These are phyloP conservation scores for Falco cherrug DNA, from an alignment of 2,797 vertebrate species.

Conservation along the genomic window DNA sequence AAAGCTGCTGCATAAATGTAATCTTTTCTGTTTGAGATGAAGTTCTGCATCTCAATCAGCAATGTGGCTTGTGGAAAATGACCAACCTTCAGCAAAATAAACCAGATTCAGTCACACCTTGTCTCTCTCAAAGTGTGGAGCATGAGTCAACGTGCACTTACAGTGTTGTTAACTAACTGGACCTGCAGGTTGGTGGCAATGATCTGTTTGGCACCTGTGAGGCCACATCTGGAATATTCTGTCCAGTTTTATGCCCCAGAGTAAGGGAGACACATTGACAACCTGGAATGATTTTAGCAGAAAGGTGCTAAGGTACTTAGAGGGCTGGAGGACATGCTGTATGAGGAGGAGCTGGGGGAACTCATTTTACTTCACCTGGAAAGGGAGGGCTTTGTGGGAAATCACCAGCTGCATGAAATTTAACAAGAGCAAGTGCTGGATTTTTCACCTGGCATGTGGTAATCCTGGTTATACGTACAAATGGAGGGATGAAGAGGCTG, in stretches of 20 bases:
- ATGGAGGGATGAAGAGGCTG: background rate
- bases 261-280: too few species aligned
- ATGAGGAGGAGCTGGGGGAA: too few species aligned
- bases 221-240: too few species aligned
- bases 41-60: background rate
- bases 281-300: too few species aligned
- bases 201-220: background rate
- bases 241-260: too few species aligned
- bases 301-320: too few species aligned
- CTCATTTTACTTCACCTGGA: too few species aligned
- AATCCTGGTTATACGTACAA: background rate
- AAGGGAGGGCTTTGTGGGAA: too few species aligned
- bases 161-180: background rate
- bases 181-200: background rate
- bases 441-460: background rate
- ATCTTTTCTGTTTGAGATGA: background rate
- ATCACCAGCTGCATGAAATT: too few species aligned
- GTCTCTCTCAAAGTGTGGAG: background rate
- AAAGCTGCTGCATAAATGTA: background rate
- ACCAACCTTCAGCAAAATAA: background rate
- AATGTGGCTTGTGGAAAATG: background rate
- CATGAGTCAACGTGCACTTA: background rate
- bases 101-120: background rate
- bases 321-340: too few species aligned
- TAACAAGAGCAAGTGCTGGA: too few species aligned